Base-by-base conservation (phyloP, 2,113 vertebrate genomes). In the Zootoca vivipara region DNA sequence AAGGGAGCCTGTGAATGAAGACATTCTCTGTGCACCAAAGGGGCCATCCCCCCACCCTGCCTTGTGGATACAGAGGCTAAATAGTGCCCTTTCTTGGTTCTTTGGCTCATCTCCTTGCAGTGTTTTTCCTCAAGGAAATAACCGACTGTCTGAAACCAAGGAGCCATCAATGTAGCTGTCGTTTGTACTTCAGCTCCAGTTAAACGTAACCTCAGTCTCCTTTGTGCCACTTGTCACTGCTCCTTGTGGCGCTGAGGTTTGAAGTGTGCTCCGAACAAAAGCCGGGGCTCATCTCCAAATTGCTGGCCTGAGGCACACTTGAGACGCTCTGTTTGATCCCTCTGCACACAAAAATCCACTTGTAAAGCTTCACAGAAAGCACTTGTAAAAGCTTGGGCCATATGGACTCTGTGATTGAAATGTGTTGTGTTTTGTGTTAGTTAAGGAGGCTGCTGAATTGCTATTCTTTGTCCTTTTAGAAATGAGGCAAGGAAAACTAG, bases 281-380 rank as follows among this genome's bases (percentile, higher is more conserved):
- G 95, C 88, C 88, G 87, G 92, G 90, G 72, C 84, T 90, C 40
- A 1, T 93, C 93, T 94, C 88, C 90, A 89, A 94, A 95, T 85
- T 90, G 82, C 86, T 91, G 58, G 85, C 93, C 90, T 67, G 86
- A 64, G 94, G 93, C 87, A 91, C 91, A 92, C 28, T 93, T 87
- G 87, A 88, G 82, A 83, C 88, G 84, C 89, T 95, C 94, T 84
- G 85, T 90, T 89, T 96, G 91, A 94, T 93, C 83, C 85, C 87
- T 93, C 91, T 87, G 94, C 91, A 89, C 90, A 90, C 79, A 95
- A 90, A 93, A 88, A 77, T 93, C 88, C 92, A 91, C 89, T 93
- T 93, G 89, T 93, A 83, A 89, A 89, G 18, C 1, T 91, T 88
- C 82, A 93, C 89, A 95, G 90, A 87, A 86, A 88, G 80, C n/a